These are phyloP conservation scores for Sisor rabdophorus DNA, from an alignment of 2,113 vertebrate species.

Conservation along the genomic window DNA sequence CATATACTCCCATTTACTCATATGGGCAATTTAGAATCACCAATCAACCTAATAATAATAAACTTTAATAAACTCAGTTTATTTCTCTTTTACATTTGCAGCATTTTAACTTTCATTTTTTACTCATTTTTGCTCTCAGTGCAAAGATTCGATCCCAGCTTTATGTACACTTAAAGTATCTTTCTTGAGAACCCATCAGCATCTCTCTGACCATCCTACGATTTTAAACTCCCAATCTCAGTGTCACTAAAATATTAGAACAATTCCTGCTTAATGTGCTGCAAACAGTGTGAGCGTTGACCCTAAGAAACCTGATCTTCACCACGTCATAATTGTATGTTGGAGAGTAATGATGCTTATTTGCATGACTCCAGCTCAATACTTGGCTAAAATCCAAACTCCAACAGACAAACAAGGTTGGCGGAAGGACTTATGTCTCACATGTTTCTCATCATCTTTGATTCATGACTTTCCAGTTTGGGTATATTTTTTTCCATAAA, in stretches of 20 bases:
- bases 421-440: conserved; percentile 36
- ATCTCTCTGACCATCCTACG: background rate
- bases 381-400: conserved; percentile 35
- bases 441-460: conserved; percentile 31
- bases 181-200: conserved; percentile 1
- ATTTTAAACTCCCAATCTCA: background rate
- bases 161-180: background rate
- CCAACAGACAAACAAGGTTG: conserved; percentile 47
- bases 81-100: background rate
- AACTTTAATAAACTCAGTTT: no score
- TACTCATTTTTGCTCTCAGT: background rate
- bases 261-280: conserved; percentile 35
- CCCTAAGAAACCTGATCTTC: conserved; percentile 28
- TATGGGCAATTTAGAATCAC: no score
- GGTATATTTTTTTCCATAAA: conserved; percentile 12
- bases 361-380: conserved; percentile 43
- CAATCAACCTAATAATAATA: no score
- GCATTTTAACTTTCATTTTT: background rate
- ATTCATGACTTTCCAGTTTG: conserved; percentile 31
- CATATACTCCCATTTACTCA: no score
- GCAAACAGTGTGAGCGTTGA: conserved; percentile 18
- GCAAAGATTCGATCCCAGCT: background rate
- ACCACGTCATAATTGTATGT: conserved; percentile 39
- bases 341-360: conserved; percentile 25
- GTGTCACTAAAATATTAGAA: conserved; percentile 4